Conservation (phyloP, 2,888 invertebrate genomes). For the Aspidapion aeneum region DNA sequence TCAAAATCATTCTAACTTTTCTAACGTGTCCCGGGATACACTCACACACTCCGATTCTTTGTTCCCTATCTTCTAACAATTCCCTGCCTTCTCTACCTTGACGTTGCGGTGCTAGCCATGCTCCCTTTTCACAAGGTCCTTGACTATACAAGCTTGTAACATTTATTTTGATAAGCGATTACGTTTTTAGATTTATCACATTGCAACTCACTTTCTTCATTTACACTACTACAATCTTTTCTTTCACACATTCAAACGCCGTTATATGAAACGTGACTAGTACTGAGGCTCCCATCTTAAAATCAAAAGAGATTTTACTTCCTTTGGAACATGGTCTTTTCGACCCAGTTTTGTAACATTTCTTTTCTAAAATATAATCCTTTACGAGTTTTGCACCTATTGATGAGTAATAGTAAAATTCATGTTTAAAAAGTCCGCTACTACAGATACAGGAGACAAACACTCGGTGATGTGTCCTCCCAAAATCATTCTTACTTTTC, state of each 20-base stretch:
- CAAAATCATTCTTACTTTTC: conserved; percentile 41
- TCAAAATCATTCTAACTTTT: conserved; percentile 40
- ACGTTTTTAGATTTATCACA: conserved; percentile 51
- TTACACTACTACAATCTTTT: conserved; percentile 31
- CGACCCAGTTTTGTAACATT: conserved; percentile 75
- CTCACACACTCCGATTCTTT: conserved; percentile 46
- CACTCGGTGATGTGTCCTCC: conserved; percentile 47
- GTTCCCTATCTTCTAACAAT: conserved; percentile 26
- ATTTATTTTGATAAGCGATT: conserved; percentile 61
- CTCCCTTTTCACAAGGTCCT: conserved; percentile 71
- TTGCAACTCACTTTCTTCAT: conserved; percentile 24
- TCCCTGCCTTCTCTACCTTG: conserved; percentile 7
- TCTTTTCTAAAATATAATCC: conserved; percentile 66
- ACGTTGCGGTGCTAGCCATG: conserved; percentile 63
- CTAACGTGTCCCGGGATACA: conserved; percentile 65
- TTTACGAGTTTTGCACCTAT: no score
- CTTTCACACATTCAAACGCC: conserved; percentile 70
- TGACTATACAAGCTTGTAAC: conserved; percentile 73
- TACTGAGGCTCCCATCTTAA: conserved; percentile 70
- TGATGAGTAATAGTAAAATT: conserved; percentile 34
- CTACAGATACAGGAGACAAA: conserved; percentile 58
- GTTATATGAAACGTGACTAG: conserved; percentile 80
- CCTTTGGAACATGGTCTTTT: conserved; percentile 71
- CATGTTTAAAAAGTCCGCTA: conserved; percentile 63
- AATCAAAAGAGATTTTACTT: conserved; percentile 77